Evolutionary conservation across 2,113 vertebrate genomes (phyloP), one percentile per base, ranked within the genome.

Genomic region (Dryoscopus gambensis): DNA sequence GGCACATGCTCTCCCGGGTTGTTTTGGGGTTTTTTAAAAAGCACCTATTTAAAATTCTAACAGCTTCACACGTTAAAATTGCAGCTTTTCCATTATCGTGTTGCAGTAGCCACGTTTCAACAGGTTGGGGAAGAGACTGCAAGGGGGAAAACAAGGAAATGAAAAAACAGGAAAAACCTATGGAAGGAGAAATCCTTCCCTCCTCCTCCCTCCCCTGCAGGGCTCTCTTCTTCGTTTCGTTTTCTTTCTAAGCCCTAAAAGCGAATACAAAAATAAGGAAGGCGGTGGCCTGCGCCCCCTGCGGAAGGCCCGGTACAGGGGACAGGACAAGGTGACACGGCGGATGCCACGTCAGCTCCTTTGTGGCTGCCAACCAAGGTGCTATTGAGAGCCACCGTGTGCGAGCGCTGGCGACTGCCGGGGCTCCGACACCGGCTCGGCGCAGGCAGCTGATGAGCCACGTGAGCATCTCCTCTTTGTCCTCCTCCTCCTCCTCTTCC

Each of bases 341-440:
- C 6, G 9, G 24, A 31, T 20, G 95, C 90, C 94, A 92, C 88
- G 71, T 92, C 88, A 77, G 63, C 49, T 73, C 62, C 68, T 44
- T 47, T 0, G 15, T 4, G 73, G 60, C 88, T 67, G 73, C 86
- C 69, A 30, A 7, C 90, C 44, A 23, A 67, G 93, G 92, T 68
- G 91, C 90, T 70, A 21, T 1, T 7, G 76, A 85, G 85, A 75
- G 82, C 35, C 56, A 9, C 9, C 13, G 5, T 1, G 67, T 1
- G 22, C 2, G 6, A 14, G 11, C 22, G 76, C 87, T 5, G 24
- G 44, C 55, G 4, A 12, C 37, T 5, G 46, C 55, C 2, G 5
- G 15, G 56, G 35, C 47, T 59, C 28, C 25, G 33, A 8, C n/a
- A 19, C 27, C 47, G 3, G 60, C 68, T 17, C 2, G n/a, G 55